phyloP scores from a whole-genome alignment of 2,888 invertebrate genomes.

The Macrophya annulata region DNA sequence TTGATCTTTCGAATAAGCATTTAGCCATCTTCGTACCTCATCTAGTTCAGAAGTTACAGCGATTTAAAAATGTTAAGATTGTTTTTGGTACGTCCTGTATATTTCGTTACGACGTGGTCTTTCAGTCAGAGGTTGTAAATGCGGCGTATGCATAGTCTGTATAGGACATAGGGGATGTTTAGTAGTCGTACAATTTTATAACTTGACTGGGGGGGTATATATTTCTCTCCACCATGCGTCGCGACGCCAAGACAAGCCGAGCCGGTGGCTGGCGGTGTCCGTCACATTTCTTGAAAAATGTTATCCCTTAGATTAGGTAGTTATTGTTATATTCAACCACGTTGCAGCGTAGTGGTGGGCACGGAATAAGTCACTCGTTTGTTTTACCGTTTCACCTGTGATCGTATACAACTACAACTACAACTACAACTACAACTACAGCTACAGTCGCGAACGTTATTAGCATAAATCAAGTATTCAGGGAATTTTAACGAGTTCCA shows the following conservation, averaged over 20 bases:
- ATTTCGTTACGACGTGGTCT: not conserved
- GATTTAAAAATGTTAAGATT: not conserved
- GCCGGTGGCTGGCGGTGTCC: slow-evolving; percentile 48
- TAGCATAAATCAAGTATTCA: slow-evolving; percentile 54
- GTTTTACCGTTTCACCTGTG: slow-evolving; percentile 43
- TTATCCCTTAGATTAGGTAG: slow-evolving; percentile 20
- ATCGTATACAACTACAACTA: slow-evolving; percentile 9
- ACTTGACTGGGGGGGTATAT: slow-evolving; percentile 29
- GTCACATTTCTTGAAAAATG: slow-evolving; percentile 42
- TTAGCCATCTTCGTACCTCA: not conserved
- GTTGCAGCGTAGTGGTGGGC: slow-evolving; percentile 16
- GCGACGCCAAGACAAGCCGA: not conserved
- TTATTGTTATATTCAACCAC: not conserved
- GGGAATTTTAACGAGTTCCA: slow-evolving; percentile 54
- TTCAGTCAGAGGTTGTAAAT: slow-evolving; percentile 34
- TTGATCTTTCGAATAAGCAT: not conserved
- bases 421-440: not conserved
- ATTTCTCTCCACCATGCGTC: slow-evolving; percentile 38
- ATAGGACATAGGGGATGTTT: slow-evolving; percentile 43
- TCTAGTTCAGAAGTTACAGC: not conserved
- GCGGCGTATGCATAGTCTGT: slow-evolving; percentile 15
- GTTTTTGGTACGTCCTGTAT: slow-evolving; percentile 6
- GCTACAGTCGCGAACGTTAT: slow-evolving; percentile 20
- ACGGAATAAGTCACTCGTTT: slow-evolving; percentile 42
- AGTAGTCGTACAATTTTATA: slow-evolving; percentile 40